These are phyloP conservation scores for Grallaria varia DNA, from an alignment of 2,113 vertebrate species.

Conservation along the genomic window DNA sequence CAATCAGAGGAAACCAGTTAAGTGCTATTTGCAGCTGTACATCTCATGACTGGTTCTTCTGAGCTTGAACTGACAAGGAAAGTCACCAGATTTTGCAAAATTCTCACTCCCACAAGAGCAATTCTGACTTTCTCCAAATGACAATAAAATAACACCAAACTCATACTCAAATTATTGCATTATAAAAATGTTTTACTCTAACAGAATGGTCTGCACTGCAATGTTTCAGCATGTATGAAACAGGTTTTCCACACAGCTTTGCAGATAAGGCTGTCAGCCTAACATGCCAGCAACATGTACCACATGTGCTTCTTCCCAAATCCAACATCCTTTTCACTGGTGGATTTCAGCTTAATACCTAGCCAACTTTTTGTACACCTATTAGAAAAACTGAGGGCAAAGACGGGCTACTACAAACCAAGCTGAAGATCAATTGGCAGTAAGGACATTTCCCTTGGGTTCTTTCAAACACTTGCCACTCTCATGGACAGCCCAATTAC, in stretches of 20 bases:
- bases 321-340: neutral
- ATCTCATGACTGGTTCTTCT: neutral
- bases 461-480: neutral
- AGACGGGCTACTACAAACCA: neutral
- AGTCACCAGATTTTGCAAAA: neutral
- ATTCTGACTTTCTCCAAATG: neutral
- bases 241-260: neutral
- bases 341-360: neutral
- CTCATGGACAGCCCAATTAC: neutral
- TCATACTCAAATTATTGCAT: neutral
- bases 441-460: neutral
- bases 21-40: neutral
- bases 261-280: neutral
- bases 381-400: neutral
- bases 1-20: neutral
- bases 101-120: neutral
- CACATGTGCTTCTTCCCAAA: neutral
- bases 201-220: neutral
- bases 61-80: neutral
- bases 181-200: neutral
- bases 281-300: rapidly evolving
- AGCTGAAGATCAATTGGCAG: neutral
- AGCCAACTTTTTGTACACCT: neutral
- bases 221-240: neutral
- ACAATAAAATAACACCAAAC: neutral